Evolutionary conservation across 1,140 invertebrate genomes (phyloP).

Genomic region (Hirudo medicinalis): DNA sequence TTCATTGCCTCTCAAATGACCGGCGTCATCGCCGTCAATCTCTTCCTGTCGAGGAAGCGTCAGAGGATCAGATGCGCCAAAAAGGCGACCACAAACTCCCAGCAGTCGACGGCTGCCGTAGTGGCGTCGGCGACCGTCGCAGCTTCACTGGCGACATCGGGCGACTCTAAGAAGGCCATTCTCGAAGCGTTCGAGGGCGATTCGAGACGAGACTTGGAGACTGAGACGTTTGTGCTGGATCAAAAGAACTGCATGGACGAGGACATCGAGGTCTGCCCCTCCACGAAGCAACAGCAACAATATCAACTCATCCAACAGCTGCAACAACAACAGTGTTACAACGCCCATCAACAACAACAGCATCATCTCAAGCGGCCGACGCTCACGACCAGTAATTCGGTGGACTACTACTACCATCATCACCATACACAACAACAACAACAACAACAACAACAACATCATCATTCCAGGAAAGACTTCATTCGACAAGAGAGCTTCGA

Average conservation of each 20-base stretch:
- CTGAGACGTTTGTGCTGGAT: neutral
- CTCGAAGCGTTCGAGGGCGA: neutral
- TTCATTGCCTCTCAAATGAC: constrained; percentile 15
- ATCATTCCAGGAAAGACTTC: neutral
- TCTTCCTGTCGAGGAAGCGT: constrained; percentile 5
- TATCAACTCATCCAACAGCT: neutral
- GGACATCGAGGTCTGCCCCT: neutral
- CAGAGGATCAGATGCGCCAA: constrained; percentile 11
- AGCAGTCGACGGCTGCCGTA: neutral
- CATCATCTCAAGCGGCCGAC: neutral
- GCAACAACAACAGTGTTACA: constrained; percentile 3
- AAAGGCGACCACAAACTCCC: constrained; percentile 6
- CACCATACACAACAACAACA: neutral
- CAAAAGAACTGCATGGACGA: neutral
- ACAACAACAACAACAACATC: constrained; percentile 4
- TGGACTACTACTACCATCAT: neutral
- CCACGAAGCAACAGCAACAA: constrained; percentile 8
- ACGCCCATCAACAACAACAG: neutral
- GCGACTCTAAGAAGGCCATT: neutral
- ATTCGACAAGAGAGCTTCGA: neutral
- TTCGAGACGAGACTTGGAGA: neutral
- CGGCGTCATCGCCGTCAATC: constrained; percentile 15
- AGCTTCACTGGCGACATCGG: neutral
- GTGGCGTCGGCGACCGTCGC: neutral
- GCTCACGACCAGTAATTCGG: neutral